Evolutionary conservation across 64 coral and sea anemone species (phyloP).

Genomic region (Montipora foliosa): DNA sequence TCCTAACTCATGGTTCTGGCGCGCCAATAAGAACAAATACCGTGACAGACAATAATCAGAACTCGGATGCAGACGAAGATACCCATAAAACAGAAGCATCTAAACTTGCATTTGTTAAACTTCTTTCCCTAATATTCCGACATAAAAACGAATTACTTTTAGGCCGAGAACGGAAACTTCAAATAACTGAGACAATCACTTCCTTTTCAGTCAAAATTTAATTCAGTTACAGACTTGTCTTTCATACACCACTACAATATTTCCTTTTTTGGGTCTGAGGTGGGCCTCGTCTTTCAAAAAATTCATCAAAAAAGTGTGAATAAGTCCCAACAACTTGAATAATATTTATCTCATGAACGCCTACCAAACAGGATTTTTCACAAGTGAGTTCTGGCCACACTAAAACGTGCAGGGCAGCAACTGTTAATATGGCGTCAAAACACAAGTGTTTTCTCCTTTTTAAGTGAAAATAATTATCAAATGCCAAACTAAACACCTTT

Average conservation of each 20-base stretch:
- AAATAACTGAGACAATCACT: not conserved
- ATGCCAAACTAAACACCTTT: not conserved
- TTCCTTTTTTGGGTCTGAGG: constrained; percentile 16
- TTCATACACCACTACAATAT: not conserved
- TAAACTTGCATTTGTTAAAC: too few relatives aligned
- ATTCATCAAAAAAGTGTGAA: constrained; percentile 8
- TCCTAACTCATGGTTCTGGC: too few relatives aligned
- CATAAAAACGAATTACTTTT: too few relatives aligned
- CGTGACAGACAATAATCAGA: too few relatives aligned
- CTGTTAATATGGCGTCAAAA: not conserved
- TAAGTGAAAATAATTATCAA: not conserved
- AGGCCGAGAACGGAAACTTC: not conserved
- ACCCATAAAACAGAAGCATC: too few relatives aligned
- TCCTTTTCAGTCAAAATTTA: not conserved
- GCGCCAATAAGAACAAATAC: too few relatives aligned
- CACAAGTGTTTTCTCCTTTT: not conserved
- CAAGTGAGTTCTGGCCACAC: not conserved
- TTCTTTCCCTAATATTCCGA: not conserved
- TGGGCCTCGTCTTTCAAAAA: constrained; percentile 44
- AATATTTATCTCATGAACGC: constrained; percentile 26
- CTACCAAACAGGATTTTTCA: not conserved
- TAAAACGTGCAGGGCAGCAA: constrained; percentile 3
- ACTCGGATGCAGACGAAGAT: too few relatives aligned
- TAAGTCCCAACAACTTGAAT: not conserved
- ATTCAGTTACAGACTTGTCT: not conserved